phyloP scores from a whole-genome alignment of 1,140 invertebrate genomes.

The Zophobas atratus region DNA sequence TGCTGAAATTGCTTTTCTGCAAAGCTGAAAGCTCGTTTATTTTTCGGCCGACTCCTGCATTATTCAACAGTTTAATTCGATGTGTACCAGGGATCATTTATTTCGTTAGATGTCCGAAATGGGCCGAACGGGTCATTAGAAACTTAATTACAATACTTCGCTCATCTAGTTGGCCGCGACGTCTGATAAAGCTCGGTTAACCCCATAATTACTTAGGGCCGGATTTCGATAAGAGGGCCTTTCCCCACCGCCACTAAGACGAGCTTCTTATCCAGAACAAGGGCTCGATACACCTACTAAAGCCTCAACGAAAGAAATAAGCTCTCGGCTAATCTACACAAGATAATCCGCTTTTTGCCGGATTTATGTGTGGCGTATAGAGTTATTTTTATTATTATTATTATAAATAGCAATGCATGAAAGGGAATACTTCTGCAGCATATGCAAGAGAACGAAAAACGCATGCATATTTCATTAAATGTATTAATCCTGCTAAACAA shows the following conservation, averaged over 20 bases:
- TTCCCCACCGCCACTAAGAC: conserved; percentile 37
- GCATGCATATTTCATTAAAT: too few relatives aligned
- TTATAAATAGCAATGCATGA: neutral
- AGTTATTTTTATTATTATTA: conserved; percentile 4
- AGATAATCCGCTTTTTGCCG: conserved; percentile 39
- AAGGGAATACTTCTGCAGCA: too few relatives aligned
- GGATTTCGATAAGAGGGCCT: conserved; percentile 43
- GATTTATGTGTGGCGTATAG: conserved; percentile 9
- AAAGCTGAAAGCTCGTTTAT: conserved; percentile 38
- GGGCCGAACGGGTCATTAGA: conserved; percentile 36
- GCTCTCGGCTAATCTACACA: conserved; percentile 36
- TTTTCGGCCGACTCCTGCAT: conserved; percentile 16
- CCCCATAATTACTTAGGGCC: conserved; percentile 45
- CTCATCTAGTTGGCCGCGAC: conserved; percentile 38
- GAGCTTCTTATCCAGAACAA: conserved; percentile 38
- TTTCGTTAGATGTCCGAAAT: conserved; percentile 28
- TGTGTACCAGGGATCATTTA: conserved; percentile 12
- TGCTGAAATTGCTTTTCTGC: conserved; percentile 29
- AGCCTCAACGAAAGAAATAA: conserved; percentile 40
- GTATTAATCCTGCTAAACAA: too few relatives aligned
- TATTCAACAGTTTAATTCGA: conserved; percentile 34
- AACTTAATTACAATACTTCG: conserved; percentile 45
- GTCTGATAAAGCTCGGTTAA: conserved; percentile 46
- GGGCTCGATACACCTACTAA: conserved; percentile 39
- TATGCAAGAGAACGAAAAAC: too few relatives aligned